Base-by-base conservation (phyloP, 2,113 vertebrate species). In the Lepus americanus region DNA sequence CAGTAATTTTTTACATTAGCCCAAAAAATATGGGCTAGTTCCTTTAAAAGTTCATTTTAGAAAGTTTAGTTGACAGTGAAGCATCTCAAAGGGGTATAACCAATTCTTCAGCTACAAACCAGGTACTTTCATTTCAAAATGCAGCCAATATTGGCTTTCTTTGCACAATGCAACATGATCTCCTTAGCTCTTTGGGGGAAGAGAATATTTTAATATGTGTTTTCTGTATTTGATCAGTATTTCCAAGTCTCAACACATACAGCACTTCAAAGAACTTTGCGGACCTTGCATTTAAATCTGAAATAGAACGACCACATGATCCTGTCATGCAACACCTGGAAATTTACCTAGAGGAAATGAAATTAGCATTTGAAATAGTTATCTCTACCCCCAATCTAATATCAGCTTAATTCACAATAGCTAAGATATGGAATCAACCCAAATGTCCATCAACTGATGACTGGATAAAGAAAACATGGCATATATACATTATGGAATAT, bases 101-200 rank as follows among this genome's bases (percentile, higher is more conserved):
- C 27, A 90, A 86, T 94, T 92, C 59, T 97, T 94, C 22, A 94
- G 53, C 82, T 77, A 95, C 49, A 83, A 96, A 63, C 44, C 63
- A 89, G 49, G 49, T 87, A 96, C 61, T 95, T 93, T 87, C 33
- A 92, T 92, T 97, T 94, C 66, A 89, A 94, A 95, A 89, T 64
- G 10, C 59, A 73, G 79, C 36, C 69, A 78, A 84, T 67, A 70
- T 87, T 81, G 87, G 61, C 80, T 88, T 79, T 94, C 70, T 72
- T 92, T 87, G 17, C 83, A 59, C 79, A 78, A 51, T 66, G 89
- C 93, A 93, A 96, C 25, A 84, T 36, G 86, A 92, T 87, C 88
- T 89, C 83, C 13, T 82, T 61, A 66, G 67, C 29, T 85, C 61
- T 92, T 78, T 78, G 16, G 29, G 23, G 83, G 64, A 25, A 69